Evolutionary conservation across 2,113 vertebrate genomes (phyloP).

Genomic region (Xiphophorus couchianus): DNA sequence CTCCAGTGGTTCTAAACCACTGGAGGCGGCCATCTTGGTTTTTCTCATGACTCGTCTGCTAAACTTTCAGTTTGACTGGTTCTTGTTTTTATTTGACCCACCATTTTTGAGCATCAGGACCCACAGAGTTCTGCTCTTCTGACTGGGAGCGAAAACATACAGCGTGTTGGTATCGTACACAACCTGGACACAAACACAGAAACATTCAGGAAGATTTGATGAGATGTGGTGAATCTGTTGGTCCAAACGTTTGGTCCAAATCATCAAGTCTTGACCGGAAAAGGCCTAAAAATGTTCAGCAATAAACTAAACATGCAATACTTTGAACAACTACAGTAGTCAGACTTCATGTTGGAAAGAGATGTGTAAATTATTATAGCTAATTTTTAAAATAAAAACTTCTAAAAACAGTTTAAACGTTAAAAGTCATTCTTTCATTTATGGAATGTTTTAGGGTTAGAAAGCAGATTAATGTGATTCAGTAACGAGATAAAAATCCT

Average conservation of each 20-base stretch:
- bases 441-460: too few relatives aligned
- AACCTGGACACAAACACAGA: slow-evolving; percentile 77
- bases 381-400: not conserved
- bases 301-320: too few relatives aligned
- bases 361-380: not conserved
- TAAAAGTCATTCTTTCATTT: not conserved
- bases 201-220: not conserved
- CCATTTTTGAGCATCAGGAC: slow-evolving; percentile 92
- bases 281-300: too few relatives aligned
- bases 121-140: slow-evolving; percentile 87
- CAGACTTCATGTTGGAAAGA: too few relatives aligned
- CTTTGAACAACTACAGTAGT: too few relatives aligned
- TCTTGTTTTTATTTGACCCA: slow-evolving; percentile 59
- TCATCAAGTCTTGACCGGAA: too few relatives aligned
- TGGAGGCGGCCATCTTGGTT: not conserved
- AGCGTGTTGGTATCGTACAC: slow-evolving; percentile 88
- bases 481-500: not conserved
- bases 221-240: not conserved
- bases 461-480: not conserved
- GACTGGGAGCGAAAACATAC: slow-evolving; percentile 91
- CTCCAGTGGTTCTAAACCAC: not conserved
- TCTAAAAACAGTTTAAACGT: too few relatives aligned
- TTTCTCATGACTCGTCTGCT: not conserved
- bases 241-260: too few relatives aligned
- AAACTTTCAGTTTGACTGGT: not conserved